Evolutionary conservation across 2,113 vertebrate genomes (phyloP), one percentile per base, ranked within the genome.

Genomic region (Psilopsiagon aurifrons): DNA sequence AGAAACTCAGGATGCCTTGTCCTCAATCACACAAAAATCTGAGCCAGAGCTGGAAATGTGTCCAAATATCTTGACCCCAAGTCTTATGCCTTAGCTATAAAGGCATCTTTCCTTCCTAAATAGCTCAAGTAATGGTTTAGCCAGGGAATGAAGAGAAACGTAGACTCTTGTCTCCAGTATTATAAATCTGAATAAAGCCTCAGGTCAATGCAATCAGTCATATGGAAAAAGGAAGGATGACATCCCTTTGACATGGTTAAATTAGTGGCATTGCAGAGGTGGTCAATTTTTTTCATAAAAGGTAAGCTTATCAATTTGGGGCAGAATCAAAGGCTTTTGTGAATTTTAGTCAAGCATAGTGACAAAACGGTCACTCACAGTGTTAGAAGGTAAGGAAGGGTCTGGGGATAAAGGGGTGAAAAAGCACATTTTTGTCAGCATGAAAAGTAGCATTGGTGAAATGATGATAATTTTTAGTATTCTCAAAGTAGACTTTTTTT

Each of bases 121-220:
- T 59, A 79, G 59, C 57, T 83, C 39, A 69, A 77, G 46, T 91
- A 90, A 88, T 86, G 31, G 37, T 86, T 67, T 73, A 46, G 22
- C 17, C 35, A 62, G 54, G 43, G 59, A 90, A 62, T 2, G 2
- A 83, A 73, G 44, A 76, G 69, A 71, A 96, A 88, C 41, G 51
- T 59, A 90, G 47, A 68, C 29, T 92, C 69, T 75, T 82, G 77
- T 89, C 55, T 95, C 66, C 80, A 68, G 37, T 75, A 20, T 78
- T 84, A 84, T 57, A 83, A 73, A 76, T 69, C 44, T 57, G 62
- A 93, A 82, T 94, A 86, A 91, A 95, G 19, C 57, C 73, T 95
- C 41, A 33, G 69, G 88, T 89, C 86, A 91, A 25, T 60, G 73
- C 76, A 69, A 88, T 88, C 66, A 92, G 85, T 59, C 46, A 64